Conservation (phyloP, 2,113 vertebrate species). For the Catharus fuscescens region DNA sequence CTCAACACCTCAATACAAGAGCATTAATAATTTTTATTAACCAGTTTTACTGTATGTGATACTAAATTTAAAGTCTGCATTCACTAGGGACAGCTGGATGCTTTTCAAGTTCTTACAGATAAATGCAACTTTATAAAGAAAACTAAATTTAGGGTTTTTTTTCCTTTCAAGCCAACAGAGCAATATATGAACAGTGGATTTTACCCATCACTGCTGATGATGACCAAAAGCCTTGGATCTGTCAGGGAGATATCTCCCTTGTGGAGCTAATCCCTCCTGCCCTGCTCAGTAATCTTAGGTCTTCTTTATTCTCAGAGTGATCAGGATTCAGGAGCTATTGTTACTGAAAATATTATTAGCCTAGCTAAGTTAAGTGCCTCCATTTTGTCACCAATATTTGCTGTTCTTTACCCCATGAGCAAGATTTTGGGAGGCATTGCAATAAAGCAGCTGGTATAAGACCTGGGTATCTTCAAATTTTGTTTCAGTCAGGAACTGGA, state of each 20-base stretch:
- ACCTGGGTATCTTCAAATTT: background rate
- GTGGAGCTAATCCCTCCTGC: background rate
- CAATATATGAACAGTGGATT: background rate
- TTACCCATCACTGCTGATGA: background rate
- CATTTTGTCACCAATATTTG: background rate
- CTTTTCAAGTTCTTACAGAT: background rate
- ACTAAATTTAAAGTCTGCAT: background rate
- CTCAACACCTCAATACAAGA: background rate
- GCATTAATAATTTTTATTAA: background rate
- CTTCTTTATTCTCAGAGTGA: background rate
- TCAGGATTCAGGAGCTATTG: background rate
- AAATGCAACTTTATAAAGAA: background rate
- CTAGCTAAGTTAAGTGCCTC: background rate
- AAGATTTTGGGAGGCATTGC: background rate
- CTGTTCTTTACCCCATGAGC: background rate
- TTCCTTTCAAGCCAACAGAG: background rate
- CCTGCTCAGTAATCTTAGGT: background rate
- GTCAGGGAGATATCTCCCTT: background rate
- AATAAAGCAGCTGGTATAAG: background rate
- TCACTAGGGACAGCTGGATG: background rate
- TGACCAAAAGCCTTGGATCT: background rate
- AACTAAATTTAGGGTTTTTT: background rate
- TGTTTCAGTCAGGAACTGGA: background rate
- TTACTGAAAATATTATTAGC: background rate
- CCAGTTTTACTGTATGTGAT: background rate